These are phyloP conservation scores for Actinernus sp. DNA, from an alignment of 92 coral and sea anemone species.

Conservation along the genomic window DNA sequence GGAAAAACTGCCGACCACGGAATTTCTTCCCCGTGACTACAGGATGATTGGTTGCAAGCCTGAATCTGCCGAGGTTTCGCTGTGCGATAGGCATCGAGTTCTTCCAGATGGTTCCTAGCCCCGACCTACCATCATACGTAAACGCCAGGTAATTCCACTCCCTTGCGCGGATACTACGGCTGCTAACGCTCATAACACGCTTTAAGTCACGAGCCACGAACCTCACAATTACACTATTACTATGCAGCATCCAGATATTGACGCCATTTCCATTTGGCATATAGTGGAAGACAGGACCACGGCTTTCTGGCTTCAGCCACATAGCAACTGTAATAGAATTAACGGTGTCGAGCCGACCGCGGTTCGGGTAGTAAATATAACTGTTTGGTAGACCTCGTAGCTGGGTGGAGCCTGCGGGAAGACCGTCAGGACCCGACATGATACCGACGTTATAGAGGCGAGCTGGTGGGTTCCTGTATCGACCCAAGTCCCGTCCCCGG, in stretches of 20 bases:
- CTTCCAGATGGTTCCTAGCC: slow-evolving; percentile 65
- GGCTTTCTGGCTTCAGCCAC: slow-evolving; percentile 72
- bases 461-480: slow-evolving; percentile 58
- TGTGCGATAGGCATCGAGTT: slow-evolving; percentile 66
- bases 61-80: slow-evolving; percentile 54
- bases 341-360: slow-evolving; percentile 64
- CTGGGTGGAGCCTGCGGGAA: slow-evolving; percentile 71
- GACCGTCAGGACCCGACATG: slow-evolving; percentile 62
- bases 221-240: slow-evolving; percentile 44
- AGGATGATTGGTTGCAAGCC: slow-evolving; percentile 69
- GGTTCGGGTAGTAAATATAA: slow-evolving; percentile 57
- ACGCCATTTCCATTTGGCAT: slow-evolving; percentile 64
- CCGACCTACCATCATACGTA: slow-evolving; percentile 53
- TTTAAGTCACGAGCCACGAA: slow-evolving; percentile 55
- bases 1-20: slow-evolving; percentile 62
- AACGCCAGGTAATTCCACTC: slow-evolving; percentile 79
- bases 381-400: slow-evolving; percentile 70
- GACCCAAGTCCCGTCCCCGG: slow-evolving; percentile 65
- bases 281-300: slow-evolving; percentile 75
- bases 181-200: slow-evolving; percentile 5
- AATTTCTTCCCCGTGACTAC: slow-evolving; percentile 65
- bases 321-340: slow-evolving; percentile 51
- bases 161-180: slow-evolving; percentile 46
- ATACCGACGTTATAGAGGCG: slow-evolving; percentile 56
- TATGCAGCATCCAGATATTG: slow-evolving; percentile 54